A percentile compares a stretch with the other conserved stretches of the same genome.
Evolutionary conservation across 2,888 invertebrate species (phyloP).

Genomic region (Tenthredo scrophulariae): DNA sequence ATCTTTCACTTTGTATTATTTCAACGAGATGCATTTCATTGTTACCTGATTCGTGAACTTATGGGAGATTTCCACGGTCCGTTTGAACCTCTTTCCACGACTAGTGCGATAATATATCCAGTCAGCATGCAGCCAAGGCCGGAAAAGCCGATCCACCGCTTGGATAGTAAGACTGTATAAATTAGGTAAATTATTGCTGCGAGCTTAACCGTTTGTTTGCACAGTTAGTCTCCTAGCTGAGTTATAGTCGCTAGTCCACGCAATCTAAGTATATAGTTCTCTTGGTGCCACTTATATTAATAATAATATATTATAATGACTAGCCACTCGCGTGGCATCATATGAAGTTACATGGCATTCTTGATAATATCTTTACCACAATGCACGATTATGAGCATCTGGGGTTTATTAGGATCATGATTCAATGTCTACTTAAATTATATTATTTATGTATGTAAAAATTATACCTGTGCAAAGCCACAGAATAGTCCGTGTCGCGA

Average conservation of each 20-base stretch:
- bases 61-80: slow-evolving; percentile 60
- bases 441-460: slow-evolving; percentile 19
- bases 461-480: slow-evolving; percentile 79
- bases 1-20: not conserved
- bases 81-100: slow-evolving; percentile 62
- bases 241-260: not conserved
- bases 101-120: slow-evolving; percentile 61
- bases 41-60: slow-evolving; percentile 61
- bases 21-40: not conserved
- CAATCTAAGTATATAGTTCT: not conserved
- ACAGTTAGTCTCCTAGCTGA: not conserved
- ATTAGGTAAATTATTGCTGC: not conserved
- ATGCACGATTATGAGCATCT: not conserved
- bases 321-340: not conserved
- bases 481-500: slow-evolving; percentile 78
- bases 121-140: slow-evolving; percentile 64
- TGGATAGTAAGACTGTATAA: slow-evolving; percentile 50
- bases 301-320: not conserved
- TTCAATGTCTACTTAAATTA: not conserved
- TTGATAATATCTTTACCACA: not conserved
- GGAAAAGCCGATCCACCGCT: slow-evolving; percentile 57
- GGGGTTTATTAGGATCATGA: not conserved
- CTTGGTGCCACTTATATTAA: not conserved
- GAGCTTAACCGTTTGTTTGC: too few relatives aligned
- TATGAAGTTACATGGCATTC: not conserved